These are phyloP conservation scores for Neomorphus geoffroyi DNA, from an alignment of 2,797 vertebrate genomes.

Conservation along the genomic window DNA sequence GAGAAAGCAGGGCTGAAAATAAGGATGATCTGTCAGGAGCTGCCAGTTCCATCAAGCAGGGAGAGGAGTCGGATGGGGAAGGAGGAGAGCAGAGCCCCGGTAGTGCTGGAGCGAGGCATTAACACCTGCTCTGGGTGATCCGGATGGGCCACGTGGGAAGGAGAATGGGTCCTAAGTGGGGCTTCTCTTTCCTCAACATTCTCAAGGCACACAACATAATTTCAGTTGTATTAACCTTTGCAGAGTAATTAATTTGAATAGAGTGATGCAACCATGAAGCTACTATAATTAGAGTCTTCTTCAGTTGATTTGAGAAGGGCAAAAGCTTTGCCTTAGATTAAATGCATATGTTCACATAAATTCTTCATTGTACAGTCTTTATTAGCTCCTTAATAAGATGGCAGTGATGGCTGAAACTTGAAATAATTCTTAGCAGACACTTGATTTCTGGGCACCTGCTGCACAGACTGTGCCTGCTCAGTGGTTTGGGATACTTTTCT, in stretches of 20 bases:
- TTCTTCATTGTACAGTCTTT: not conserved
- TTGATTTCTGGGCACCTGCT: not conserved
- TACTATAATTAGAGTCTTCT: conserved; percentile 36
- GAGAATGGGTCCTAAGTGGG: not conserved
- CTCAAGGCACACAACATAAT: not conserved
- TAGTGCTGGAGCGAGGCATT: not conserved
- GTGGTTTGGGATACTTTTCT: not conserved
- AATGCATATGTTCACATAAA: not conserved
- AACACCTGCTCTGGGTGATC: not conserved
- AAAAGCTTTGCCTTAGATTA: not conserved
- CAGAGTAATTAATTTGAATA: conserved; percentile 21
- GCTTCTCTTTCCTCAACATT: not conserved
- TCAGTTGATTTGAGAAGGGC: conserved; percentile 37
- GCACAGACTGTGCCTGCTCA: not conserved
- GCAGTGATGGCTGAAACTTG: not conserved
- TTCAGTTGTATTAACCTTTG: conserved; percentile 37
- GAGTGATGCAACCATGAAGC: not conserved
- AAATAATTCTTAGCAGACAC: not conserved
- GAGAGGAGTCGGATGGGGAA: not conserved
- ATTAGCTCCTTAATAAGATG: not conserved
- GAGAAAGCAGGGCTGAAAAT: not conserved
- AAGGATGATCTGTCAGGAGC: conserved; percentile 11
- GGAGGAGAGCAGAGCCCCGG: not conserved
- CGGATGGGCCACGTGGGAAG: not conserved
- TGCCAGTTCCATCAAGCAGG: not conserved